A percentile compares a stretch with the other conserved stretches of the same genome.
These are phyloP conservation scores for Gymnodraco acuticeps DNA, from an alignment of 2,797 vertebrate genomes.

Conservation along the genomic window DNA sequence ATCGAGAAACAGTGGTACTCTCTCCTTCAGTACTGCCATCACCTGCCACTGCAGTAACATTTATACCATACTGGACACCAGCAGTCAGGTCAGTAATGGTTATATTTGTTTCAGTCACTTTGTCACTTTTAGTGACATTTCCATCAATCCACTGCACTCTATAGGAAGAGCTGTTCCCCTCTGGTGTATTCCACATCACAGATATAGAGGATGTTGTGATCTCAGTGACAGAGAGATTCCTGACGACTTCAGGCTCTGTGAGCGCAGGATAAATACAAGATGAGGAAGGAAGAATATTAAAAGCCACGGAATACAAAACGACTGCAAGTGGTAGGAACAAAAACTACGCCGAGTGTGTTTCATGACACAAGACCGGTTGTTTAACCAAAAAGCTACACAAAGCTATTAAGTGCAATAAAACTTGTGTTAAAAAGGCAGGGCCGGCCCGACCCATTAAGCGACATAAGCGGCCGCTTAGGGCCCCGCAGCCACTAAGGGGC, in stretches of 20 bases:
- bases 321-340: too few species aligned
- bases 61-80: constrained; percentile 6
- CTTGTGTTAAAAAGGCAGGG: too few species aligned
- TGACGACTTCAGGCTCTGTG: constrained; percentile 14
- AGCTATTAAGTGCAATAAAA: too few species aligned
- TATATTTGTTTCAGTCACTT: neutral
- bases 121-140: fast-evolving
- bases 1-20: fast-evolving
- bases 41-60: constrained; percentile 40
- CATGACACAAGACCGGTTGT: too few species aligned
- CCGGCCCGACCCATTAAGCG: too few species aligned
- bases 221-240: neutral
- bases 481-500: too few species aligned
- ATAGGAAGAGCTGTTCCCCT: constrained; percentile 35
- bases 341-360: too few species aligned
- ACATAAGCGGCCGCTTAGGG: too few species aligned
- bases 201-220: constrained; percentile 35
- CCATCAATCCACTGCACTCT: constrained; percentile 40
- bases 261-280: too few species aligned
- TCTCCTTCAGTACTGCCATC: constrained; percentile 11
- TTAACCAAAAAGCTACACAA: too few species aligned
- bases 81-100: constrained; percentile 21
- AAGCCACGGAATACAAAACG: too few species aligned
- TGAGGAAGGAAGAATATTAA: too few species aligned
- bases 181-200: constrained; percentile 48